Base-by-base conservation (phyloP, 2,113 vertebrate species). In the Psettodes erumei region DNA sequence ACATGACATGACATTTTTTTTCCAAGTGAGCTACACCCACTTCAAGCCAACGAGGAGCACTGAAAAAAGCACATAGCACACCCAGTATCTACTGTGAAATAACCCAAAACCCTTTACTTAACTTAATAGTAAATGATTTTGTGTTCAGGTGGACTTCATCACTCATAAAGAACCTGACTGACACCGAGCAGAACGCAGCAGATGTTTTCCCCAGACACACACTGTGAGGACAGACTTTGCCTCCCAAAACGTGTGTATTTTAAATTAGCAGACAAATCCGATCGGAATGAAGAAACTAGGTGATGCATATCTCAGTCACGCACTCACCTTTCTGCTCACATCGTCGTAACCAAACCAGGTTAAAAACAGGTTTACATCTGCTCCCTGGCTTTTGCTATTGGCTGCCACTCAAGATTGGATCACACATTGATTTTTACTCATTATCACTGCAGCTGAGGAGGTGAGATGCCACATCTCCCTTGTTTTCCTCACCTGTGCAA, bases 361-460 rank as follows among this genome's bases (percentile, higher is more conserved):
- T 38, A 48, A 27, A 42, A 64, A 37, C 25, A 5, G 19, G 11
- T 33, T 47, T 32, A 42, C 4, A 13, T 50, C 33, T 23, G 2
- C 37, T 30, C 5, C 19, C 5, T 27, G n/a, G 6, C 23, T 68
- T 30, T 42, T 6, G 8, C 28, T 13, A 8, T 32, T 59, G 30
- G 16, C 53, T 64, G 58, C 50, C 32, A 25, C 23, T 50, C 15
- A 48, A 28, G 56, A 37, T 35, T 47, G n/a, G 21, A 69, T 47
- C 6, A 6, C 32, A 42, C 35, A 33, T 56, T n/a, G 55, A n/a
- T 43, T 76, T 75, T 45, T 56, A 16, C 42, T 76, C 43, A 67
- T 80, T 55, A 54, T 48, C 21, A 4, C 42, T 40, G 53, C 27
- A 37, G 12, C 43, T 55, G 23, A 59, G 27, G n/a, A 59, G 53